Conservation (phyloP, 2,797 vertebrate species). For the Huso huso region DNA sequence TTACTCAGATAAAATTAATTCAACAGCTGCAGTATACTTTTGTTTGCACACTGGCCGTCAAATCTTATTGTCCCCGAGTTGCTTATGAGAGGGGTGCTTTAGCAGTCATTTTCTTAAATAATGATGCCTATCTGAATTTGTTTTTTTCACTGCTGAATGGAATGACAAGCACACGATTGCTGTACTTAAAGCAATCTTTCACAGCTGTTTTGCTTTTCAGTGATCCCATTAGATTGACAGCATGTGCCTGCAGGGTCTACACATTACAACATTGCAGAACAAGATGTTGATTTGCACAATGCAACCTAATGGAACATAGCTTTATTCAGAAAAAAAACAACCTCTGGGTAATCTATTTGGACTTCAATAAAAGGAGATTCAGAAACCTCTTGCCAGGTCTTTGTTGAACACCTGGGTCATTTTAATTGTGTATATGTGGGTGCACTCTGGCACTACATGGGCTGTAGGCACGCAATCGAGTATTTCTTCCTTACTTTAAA, state of each 20-base stretch:
- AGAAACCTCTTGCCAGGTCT: conserved; percentile 15
- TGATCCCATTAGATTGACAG: conserved; percentile 71
- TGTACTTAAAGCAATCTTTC: conserved; percentile 64
- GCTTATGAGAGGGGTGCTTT: conserved; percentile 54
- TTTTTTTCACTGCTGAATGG: conserved; percentile 51
- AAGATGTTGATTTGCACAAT: conserved; percentile 50
- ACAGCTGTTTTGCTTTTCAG: conserved; percentile 61
- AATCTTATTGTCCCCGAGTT: conserved; percentile 53
- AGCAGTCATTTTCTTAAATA: conserved; percentile 68
- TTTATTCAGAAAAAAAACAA: conserved; percentile 22
- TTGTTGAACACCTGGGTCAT: conserved; percentile 36
- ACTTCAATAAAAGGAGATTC: conserved; percentile 34
- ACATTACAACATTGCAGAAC: conserved; percentile 37
- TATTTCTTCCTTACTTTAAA: conserved; percentile 38
- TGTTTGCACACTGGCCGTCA: conserved; percentile 60
- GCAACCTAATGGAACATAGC: conserved; percentile 39
- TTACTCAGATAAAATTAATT: conserved; percentile 52
- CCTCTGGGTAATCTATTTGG: conserved; percentile 32
- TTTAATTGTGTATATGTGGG: conserved; percentile 40
- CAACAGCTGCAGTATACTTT: conserved; percentile 59
- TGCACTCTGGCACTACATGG: conserved; percentile 25
- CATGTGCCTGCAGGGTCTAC: conserved; percentile 56
- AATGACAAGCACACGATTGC: conserved; percentile 64
- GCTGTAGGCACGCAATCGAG: conserved; percentile 38
- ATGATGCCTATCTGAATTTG: conserved; percentile 65